A percentile compares a stretch with the other conserved stretches of the same genome.
Conservation (phyloP, 1,140 invertebrate genomes). For the Spodoptera litura region DNA sequence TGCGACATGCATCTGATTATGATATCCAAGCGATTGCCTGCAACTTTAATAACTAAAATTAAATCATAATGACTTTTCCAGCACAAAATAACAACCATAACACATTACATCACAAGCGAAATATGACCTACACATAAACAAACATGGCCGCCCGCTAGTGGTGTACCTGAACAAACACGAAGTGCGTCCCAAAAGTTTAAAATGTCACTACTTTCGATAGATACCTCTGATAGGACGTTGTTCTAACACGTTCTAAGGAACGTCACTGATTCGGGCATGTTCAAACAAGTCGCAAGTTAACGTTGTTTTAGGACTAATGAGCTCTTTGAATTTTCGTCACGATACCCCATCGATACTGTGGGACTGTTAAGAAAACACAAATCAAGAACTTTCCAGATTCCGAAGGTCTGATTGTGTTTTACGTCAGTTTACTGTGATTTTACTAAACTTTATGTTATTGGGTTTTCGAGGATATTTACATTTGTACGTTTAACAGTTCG, state of each 20-base stretch:
- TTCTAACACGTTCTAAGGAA: conserved; percentile 44
- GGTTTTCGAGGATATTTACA: background rate
- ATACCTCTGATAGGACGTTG: background rate
- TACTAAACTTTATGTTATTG: background rate
- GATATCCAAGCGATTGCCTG: too few species aligned
- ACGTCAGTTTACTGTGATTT: conserved; percentile 26
- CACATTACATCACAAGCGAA: conserved; percentile 1
- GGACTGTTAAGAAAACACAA: conserved; percentile 46
- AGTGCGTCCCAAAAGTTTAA: conserved; percentile 29
- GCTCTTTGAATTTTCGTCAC: conserved; percentile 70
- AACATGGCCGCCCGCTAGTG: conserved; percentile 25
- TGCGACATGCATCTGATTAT: too few species aligned
- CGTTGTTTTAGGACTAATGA: conserved; percentile 81
- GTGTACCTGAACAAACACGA: conserved; percentile 37
- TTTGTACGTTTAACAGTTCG: background rate
- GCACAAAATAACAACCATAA: background rate
- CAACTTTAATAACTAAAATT: too few species aligned
- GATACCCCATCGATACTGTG: conserved; percentile 52
- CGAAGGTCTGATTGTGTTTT: conserved; percentile 43
- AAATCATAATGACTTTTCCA: too few species aligned
- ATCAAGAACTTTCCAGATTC: conserved; percentile 34
- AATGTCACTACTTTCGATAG: conserved; percentile 38
- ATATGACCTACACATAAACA: conserved; percentile 37
- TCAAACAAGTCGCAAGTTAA: conserved; percentile 66
- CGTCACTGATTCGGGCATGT: conserved; percentile 49